Evolutionary conservation across 2,888 invertebrate species (phyloP).

Genomic region (Gerosis bhagava): DNA sequence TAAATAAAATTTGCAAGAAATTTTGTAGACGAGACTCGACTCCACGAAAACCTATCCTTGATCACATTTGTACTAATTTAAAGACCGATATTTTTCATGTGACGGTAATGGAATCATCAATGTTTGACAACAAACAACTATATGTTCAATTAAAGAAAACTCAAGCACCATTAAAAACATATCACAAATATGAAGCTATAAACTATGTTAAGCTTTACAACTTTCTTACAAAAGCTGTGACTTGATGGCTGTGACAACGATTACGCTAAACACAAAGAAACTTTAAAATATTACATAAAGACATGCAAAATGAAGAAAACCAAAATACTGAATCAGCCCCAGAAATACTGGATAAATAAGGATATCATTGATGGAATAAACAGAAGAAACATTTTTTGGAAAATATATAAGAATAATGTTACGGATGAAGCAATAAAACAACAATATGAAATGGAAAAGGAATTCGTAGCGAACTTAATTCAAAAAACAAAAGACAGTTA

Average conservation of each 20-base stretch:
- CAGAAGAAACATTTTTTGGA: too few species aligned
- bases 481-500: too few species aligned
- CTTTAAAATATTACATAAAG: too few species aligned
- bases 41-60: neutral
- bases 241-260: neutral
- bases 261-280: neutral
- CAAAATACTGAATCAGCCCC: too few species aligned
- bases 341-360: too few species aligned
- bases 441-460: too few species aligned
- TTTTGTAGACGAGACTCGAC: neutral
- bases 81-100: neutral
- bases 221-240: neutral
- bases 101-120: neutral
- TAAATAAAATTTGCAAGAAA: conserved; percentile 1
- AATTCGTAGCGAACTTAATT: too few species aligned
- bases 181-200: neutral
- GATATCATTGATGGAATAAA: too few species aligned
- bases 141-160: neutral
- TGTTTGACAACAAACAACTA: neutral
- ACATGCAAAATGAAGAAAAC: too few species aligned
- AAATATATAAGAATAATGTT: too few species aligned
- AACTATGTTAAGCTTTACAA: neutral
- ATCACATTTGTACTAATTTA: neutral
- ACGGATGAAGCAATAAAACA: too few species aligned
- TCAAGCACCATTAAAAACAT: neutral